Conservation (phyloP, 1,140 invertebrate species). For the Scaptodrosophila lebanonensis region DNA sequence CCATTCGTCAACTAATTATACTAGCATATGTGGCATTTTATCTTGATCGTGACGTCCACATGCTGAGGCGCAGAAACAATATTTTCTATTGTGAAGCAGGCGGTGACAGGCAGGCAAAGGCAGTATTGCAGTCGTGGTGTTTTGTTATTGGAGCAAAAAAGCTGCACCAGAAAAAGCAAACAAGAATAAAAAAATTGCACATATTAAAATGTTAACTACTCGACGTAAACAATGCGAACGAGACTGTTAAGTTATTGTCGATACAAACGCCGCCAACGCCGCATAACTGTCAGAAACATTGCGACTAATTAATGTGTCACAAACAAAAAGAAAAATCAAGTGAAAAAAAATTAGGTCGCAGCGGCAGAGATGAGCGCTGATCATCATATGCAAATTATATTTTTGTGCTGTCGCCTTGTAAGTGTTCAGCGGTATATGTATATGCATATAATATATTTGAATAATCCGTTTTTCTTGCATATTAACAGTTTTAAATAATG, state of each 20-base stretch:
- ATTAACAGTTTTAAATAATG: constrained; percentile 37
- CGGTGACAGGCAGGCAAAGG: constrained; percentile 8
- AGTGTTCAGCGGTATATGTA: too few species aligned
- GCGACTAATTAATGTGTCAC: constrained; percentile 31
- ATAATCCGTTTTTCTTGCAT: too few species aligned
- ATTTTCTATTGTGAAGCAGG: constrained; percentile 12
- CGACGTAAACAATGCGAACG: constrained; percentile 35
- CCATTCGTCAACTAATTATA: background rate
- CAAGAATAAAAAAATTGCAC: constrained; percentile 58
- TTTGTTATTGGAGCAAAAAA: constrained; percentile 62
- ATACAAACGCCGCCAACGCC: constrained; percentile 4
- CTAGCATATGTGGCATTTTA: constrained; percentile 7
- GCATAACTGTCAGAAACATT: constrained; percentile 10
- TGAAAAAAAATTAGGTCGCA: constrained; percentile 29
- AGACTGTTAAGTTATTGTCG: constrained; percentile 2
- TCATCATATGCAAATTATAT: too few species aligned
- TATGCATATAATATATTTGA: too few species aligned
- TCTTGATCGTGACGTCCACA: constrained; percentile 4
- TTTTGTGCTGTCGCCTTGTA: too few species aligned
- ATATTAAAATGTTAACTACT: constrained; percentile 18
- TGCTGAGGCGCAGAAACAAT: constrained; percentile 7
- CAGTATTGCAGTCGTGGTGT: constrained; percentile 61
- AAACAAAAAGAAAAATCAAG: constrained; percentile 8
- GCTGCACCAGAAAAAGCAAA: too few species aligned
- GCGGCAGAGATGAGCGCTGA: constrained; percentile 13